Evolutionary conservation across 2,888 invertebrate genomes (phyloP).

Genomic region (Mythimna lalbum): DNA sequence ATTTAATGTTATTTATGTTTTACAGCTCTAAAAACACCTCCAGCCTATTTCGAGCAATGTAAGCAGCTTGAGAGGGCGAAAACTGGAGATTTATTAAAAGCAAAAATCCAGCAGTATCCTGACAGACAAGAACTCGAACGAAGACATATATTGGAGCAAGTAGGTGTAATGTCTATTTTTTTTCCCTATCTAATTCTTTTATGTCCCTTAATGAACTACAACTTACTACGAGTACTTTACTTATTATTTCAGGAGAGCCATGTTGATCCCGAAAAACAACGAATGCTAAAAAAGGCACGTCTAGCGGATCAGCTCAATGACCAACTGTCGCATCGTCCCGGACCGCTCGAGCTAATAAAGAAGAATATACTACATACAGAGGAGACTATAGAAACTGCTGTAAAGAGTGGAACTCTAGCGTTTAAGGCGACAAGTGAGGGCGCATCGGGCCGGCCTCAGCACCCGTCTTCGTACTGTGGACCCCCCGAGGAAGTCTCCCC

Average conservation of each 20-base stretch:
- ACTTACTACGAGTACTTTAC: constrained; percentile 4
- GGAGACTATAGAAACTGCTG: constrained; percentile 97
- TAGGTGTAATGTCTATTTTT: constrained; percentile 62
- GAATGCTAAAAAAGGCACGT: constrained; percentile 99
- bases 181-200: not conserved
- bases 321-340: constrained; percentile 98
- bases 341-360: constrained; percentile 98
- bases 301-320: constrained; percentile 99
- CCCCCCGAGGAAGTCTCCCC: constrained; percentile 98
- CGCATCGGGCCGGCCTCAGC: constrained; percentile 95
- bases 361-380: constrained; percentile 99
- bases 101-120: constrained; percentile 98
- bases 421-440: constrained; percentile 98
- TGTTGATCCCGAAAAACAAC: constrained; percentile 98
- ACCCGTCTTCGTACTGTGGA: constrained; percentile 96
- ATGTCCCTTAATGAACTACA: not conserved
- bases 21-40: constrained; percentile 97
- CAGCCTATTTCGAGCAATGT: constrained; percentile 98
- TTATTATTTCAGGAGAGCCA: constrained; percentile 92
- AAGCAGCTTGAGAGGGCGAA: constrained; percentile 98
- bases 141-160: constrained; percentile 97
- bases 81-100: constrained; percentile 98
- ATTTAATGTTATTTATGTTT: constrained; percentile 54
- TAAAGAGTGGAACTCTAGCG: constrained; percentile 97
- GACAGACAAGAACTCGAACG: constrained; percentile 98